These are phyloP conservation scores for Cryptoleucopteryx plumbea DNA, from an alignment of 2,113 vertebrate species.

Conservation along the genomic window DNA sequence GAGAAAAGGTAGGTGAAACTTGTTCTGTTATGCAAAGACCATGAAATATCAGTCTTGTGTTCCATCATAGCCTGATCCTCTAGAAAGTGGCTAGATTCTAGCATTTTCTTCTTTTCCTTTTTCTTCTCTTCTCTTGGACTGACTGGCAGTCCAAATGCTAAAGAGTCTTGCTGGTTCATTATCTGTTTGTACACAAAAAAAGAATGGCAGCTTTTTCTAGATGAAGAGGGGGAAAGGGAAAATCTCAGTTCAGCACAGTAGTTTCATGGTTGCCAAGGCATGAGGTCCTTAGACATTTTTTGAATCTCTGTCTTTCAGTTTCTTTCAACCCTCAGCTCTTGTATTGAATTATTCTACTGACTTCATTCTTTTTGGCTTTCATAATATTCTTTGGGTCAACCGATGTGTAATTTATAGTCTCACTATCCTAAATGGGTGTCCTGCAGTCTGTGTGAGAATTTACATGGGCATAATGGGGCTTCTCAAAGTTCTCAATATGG, in stretches of 20 bases:
- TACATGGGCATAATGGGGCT: background rate
- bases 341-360: background rate
- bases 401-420: background rate
- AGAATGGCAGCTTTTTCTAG: background rate
- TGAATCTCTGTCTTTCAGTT: background rate
- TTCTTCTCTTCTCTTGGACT: background rate
- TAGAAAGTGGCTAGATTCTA: background rate
- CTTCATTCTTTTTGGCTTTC: background rate
- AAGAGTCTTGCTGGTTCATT: background rate
- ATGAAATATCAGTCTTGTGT: background rate
- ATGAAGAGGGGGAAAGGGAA: background rate
- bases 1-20: constrained; percentile 82
- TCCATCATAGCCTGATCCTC: background rate
- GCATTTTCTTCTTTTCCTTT: background rate
- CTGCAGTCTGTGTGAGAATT: background rate
- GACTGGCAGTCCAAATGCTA: background rate
- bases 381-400: background rate
- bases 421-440: background rate
- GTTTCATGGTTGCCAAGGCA: background rate
- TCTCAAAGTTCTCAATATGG: background rate
- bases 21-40: background rate
- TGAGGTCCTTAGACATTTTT: background rate
- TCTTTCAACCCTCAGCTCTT: background rate
- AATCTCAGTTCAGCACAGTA: background rate
- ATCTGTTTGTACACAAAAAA: background rate